Percentiles rank a stretch among this genome's conserved stretches.
These are phyloP conservation scores for Acleris cristana DNA, from an alignment of 2,888 invertebrate genomes.

Conservation along the genomic window DNA sequence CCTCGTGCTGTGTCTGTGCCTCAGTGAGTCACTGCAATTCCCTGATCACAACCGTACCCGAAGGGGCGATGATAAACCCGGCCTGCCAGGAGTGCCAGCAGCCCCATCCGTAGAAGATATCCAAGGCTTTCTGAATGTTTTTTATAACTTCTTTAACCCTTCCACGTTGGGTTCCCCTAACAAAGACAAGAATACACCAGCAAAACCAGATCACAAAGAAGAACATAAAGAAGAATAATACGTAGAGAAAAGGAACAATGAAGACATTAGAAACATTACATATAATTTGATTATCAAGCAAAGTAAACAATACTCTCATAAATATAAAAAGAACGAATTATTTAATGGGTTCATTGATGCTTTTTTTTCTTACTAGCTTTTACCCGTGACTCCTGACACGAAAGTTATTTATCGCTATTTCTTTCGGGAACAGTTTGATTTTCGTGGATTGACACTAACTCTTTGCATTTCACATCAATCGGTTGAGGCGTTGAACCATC, in stretches of 20 bases:
- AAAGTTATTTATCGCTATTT: no score
- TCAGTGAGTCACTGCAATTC: constrained; percentile 8
- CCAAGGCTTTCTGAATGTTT: constrained; percentile 16
- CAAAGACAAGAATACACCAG: background rate
- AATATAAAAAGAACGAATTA: no score
- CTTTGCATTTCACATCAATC: no score
- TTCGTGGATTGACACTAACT: no score
- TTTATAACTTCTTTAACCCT: constrained; percentile 2
- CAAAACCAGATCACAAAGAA: background rate
- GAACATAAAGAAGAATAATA: background rate
- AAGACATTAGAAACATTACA: no score
- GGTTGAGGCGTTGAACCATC: no score
- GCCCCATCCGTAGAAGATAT: constrained; percentile 4
- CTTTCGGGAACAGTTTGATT: no score
- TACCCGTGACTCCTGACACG: no score
- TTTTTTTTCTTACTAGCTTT: no score
- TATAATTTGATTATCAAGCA: no score
- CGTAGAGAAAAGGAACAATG: no score
- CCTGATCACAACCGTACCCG: constrained; percentile 32
- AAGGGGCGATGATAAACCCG: constrained; percentile 11
- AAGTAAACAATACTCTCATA: no score
- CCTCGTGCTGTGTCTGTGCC: constrained; percentile 25
- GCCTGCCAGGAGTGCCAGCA: background rate
- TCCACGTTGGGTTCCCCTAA: background rate
- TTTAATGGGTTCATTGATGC: background rate